Evolutionary conservation across 2,113 vertebrate species (phyloP), one percentile per base, ranked within the genome.

Genomic region (Orthochromis malagaraziensis): DNA sequence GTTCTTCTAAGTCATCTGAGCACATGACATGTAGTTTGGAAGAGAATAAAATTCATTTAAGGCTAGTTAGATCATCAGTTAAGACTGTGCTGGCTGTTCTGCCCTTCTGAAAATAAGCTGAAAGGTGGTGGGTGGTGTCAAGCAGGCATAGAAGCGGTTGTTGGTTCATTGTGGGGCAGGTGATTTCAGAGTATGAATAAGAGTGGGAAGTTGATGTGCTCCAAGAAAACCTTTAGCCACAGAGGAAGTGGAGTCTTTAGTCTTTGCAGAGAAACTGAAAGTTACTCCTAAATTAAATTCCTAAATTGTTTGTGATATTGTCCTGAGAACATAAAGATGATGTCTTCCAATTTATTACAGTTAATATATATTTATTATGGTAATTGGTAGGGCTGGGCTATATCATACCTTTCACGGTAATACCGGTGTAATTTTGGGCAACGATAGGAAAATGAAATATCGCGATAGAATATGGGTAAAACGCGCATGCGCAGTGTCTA

Each of bases 401-500:
- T 47, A 17, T 47, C 45, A 47, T 47, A 47, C 45, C 6, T 4
- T 1, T 47, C 45, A 47, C 6, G 6, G 45, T 17, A 17, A 17
- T 47, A 47, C 14, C 0, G 1, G 0, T 49, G 47, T 49, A 19
- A 47, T 47, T 1, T 47, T 47, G 14, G 45, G 45, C 14, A 47
- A 47, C 45, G 0, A 16, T 16, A 47, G 45, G 45, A 47, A 0
- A 47, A 47, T 17, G 14, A 47, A 47, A 47, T 47, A 47, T 47
- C 1, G 14, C 0, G 14, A 47, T 47, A 47, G 45, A 47, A 47
- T 47, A 47, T 47, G 45, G 45, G 4, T 47, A 17, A 47, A 47
- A 47, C 14, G 14, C 0, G 14, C 45, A 17, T 47, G 14, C 45
- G 45, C 45, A 17, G 6, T 47, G 45, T 7, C 0, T 47, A 17